Conservation (phyloP, 2,113 vertebrate genomes). For the Chroicocephalus ridibundus region DNA sequence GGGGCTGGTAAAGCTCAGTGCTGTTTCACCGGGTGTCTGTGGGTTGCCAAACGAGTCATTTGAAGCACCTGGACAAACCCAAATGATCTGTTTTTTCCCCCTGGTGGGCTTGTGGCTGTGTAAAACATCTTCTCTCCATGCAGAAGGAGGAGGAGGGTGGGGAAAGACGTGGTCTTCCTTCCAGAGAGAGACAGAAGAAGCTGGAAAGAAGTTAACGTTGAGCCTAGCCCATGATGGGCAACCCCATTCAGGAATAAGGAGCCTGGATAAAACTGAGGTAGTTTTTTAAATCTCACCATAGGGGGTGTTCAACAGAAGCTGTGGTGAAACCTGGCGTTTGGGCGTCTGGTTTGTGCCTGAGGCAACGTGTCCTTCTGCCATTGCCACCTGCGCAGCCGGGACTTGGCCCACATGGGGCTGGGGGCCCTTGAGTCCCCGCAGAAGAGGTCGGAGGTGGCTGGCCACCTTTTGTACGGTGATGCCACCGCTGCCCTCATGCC, state of each 20-base stretch:
- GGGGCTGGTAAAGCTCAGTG: fast-evolving
- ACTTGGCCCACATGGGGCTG: fast-evolving
- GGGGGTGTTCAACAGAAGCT: fast-evolving
- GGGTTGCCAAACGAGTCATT: fast-evolving
- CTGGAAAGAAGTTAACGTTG: fast-evolving
- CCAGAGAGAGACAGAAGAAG: fast-evolving
- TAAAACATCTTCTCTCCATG: fast-evolving
- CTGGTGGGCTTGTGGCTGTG: not conserved
- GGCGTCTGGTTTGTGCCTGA: fast-evolving
- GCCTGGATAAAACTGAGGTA: not conserved
- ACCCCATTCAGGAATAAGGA: fast-evolving
- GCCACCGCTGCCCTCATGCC: no score
- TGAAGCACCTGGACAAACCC: not conserved
- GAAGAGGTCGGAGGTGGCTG: not conserved
- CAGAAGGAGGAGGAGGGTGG: not conserved
- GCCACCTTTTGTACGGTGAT: fast-evolving
- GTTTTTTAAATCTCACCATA: fast-evolving
- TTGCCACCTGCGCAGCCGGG: not conserved
- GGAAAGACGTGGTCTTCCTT: fast-evolving
- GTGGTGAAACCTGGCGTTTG: fast-evolving
- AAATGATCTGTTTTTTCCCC: fast-evolving
- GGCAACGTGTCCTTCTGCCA: fast-evolving
- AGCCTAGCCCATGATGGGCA: fast-evolving
- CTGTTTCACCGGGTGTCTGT: not conserved
- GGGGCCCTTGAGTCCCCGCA: fast-evolving